Conservation (phyloP, 2,113 vertebrate genomes). For the Halcyon malimbica region DNA sequence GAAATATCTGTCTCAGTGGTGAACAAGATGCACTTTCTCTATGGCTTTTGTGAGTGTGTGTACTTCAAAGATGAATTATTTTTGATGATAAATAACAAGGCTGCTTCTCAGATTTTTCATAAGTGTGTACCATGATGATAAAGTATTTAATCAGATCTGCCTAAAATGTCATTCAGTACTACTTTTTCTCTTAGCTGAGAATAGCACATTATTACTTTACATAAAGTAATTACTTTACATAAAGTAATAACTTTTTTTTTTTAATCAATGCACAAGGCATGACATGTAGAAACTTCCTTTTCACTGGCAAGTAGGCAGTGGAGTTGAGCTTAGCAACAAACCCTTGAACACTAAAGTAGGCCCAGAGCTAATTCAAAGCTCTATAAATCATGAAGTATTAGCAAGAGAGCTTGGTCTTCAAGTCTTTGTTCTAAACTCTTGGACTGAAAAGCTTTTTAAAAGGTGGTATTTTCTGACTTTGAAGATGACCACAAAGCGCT, state of each 20-base stretch:
- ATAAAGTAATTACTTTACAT: no score
- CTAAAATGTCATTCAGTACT: neutral
- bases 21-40: neutral
- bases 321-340: neutral
- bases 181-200: neutral
- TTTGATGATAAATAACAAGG: neutral
- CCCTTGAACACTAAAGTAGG: neutral
- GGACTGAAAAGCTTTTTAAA: neutral
- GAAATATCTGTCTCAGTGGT: neutral
- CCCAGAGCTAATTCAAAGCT: neutral
- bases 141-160: neutral
- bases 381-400: neutral
- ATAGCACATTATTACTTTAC: neutral
- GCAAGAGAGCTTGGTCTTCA: neutral
- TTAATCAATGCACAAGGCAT: neutral
- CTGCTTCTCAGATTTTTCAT: neutral
- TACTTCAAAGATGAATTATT: neutral
- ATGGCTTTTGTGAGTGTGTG: neutral
- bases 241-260: no score
- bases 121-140: neutral
- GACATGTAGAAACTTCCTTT: neutral
- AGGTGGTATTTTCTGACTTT: neutral
- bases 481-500: neutral
- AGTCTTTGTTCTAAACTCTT: neutral
- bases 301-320: neutral